Percentiles rank a stretch among this genome's conserved stretches.
Conservation (phyloP, 2,888 invertebrate species). For the Frankliniella fusca region DNA sequence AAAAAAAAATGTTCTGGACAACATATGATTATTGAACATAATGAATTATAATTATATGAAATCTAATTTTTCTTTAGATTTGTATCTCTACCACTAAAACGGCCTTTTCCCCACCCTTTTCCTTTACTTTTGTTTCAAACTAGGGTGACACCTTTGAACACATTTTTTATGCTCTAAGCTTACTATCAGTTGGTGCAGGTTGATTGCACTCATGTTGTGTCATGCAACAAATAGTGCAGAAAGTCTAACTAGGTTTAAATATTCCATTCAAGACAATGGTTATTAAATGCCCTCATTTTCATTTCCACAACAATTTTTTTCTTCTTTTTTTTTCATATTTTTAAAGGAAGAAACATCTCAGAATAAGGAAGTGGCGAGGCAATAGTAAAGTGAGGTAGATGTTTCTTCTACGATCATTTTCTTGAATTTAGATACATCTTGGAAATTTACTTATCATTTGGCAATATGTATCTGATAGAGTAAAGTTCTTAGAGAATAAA, state of each 20-base stretch:
- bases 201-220: not conserved
- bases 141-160: not conserved
- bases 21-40: not conserved
- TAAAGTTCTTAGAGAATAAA: too few species aligned
- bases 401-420: too few species aligned
- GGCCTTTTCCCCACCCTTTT: too few species aligned
- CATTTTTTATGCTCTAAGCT: not conserved
- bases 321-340: too few species aligned
- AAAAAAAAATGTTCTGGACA: not conserved
- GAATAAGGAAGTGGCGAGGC: too few species aligned
- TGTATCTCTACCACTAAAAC: too few species aligned
- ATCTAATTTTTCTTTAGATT: not conserved
- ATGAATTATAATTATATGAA: not conserved
- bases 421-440: too few species aligned
- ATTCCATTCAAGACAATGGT: not conserved
- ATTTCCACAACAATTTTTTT: too few species aligned
- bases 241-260: not conserved
- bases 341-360: not conserved
- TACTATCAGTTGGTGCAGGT: conserved; percentile 8
- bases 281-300: too few species aligned
- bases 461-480: too few species aligned
- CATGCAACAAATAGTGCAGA: not conserved
- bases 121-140: not conserved
- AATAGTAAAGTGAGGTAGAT: too few species aligned
- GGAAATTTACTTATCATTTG: too few species aligned